Percentiles rank a stretch among this genome's conserved stretches.
phyloP scores from a whole-genome alignment of 2,113 vertebrate species.

The Stegostoma tigrinum region DNA sequence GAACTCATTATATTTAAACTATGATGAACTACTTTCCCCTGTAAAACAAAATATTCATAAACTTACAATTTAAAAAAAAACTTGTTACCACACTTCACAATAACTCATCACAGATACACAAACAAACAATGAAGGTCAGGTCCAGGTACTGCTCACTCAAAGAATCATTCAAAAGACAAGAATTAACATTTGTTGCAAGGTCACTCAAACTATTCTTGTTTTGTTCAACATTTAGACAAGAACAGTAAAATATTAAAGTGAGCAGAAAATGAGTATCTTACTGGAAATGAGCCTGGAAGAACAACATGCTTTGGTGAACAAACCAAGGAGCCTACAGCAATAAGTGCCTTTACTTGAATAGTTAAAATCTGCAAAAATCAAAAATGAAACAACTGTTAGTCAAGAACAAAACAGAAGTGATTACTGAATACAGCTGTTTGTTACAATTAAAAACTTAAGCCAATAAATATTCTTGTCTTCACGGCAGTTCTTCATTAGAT shows the following conservation, averaged over 20 bases:
- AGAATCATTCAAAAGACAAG: not conserved
- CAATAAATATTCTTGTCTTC: not conserved
- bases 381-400: not conserved
- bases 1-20: slow-evolving; percentile 88
- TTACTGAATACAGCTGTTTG: not conserved
- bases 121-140: not conserved
- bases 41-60: slow-evolving; percentile 41
- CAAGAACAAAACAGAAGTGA: no score
- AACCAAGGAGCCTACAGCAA: slow-evolving; percentile 78
- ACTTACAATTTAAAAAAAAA: not conserved
- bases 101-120: not conserved
- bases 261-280: slow-evolving; percentile 54
- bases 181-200: not conserved
- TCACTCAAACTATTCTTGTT: not conserved
- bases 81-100: not conserved
- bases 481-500: not conserved
- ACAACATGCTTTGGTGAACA: slow-evolving; percentile 78
- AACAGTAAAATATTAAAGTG: not conserved
- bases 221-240: not conserved
- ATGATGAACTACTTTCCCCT: slow-evolving; percentile 94
- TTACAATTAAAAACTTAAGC: not conserved
- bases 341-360: slow-evolving; percentile 81
- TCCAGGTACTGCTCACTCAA: not conserved
- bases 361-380: slow-evolving; percentile 73
- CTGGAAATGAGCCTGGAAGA: slow-evolving; percentile 83